phyloP scores from a whole-genome alignment of 1,140 invertebrate species.

The Megathymus violae region DNA sequence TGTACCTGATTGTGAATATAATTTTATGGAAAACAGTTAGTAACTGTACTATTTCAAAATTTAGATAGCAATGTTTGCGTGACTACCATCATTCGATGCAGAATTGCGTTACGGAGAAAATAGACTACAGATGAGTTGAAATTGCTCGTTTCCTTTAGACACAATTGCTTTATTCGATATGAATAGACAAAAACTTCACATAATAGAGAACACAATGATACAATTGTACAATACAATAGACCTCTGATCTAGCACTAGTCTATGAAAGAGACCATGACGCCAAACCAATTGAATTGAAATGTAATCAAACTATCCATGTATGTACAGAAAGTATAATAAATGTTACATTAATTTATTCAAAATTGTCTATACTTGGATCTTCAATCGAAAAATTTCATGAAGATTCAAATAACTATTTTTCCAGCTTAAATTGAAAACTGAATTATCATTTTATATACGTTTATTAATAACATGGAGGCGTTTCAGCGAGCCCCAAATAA shows the following conservation, averaged over 20 bases:
- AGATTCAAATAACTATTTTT: too few species aligned
- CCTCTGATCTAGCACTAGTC: conserved; percentile 44
- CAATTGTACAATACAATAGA: conserved; percentile 45
- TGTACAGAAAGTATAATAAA: too few species aligned
- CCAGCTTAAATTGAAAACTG: too few species aligned
- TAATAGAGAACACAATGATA: conserved; percentile 61
- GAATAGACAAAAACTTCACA: conserved; percentile 67
- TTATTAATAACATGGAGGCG: background rate
- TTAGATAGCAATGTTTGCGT: conserved; percentile 39
- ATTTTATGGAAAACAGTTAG: too few species aligned
- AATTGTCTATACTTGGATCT: too few species aligned
- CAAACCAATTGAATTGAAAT: too few species aligned
- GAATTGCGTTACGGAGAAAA: conserved; percentile 39
- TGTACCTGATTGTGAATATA: too few species aligned
- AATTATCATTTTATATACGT: background rate
- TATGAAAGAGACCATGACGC: conserved; percentile 33
- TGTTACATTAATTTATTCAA: too few species aligned
- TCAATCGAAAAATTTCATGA: too few species aligned
- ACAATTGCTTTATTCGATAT: conserved; percentile 66
- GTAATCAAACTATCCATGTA: too few species aligned
- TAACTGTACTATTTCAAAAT: conserved; percentile 2
- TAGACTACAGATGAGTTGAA: conserved; percentile 45
- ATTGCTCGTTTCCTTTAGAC: conserved; percentile 68
- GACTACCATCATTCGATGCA: conserved; percentile 32
- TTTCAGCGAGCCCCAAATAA: conserved; percentile 4